phyloP scores from a whole-genome alignment of 2,888 invertebrate genomes.

The Ferrisia virgata region DNA sequence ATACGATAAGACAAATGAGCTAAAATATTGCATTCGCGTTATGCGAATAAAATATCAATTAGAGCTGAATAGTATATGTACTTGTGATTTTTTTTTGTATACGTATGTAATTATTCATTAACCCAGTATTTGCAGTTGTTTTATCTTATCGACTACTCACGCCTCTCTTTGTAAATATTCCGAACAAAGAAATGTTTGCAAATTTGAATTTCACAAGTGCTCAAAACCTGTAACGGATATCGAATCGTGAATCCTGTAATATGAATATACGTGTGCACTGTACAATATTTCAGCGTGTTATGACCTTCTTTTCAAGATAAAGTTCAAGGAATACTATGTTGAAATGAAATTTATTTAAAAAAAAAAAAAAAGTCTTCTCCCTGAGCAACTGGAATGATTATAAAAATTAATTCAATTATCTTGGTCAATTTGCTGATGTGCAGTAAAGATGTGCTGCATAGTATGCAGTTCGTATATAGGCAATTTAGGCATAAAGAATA shows the following conservation, averaged over 20 bases:
- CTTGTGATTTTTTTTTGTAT: neutral
- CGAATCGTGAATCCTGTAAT: neutral
- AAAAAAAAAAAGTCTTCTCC: too few species aligned
- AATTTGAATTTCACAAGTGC: neutral
- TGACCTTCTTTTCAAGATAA: too few species aligned
- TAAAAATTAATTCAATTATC: too few species aligned
- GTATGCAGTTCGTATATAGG: too few species aligned
- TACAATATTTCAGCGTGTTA: too few species aligned
- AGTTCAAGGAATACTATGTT: too few species aligned
- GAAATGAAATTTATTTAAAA: too few species aligned
- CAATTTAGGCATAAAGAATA: too few species aligned
- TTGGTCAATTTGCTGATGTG: too few species aligned
- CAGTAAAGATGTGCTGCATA: too few species aligned
- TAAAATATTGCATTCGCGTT: neutral
- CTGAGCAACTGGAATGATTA: too few species aligned
- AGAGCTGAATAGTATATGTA: neutral
- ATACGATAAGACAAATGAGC: neutral
- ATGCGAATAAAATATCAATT: neutral
- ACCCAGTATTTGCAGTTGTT: neutral
- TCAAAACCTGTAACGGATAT: neutral
- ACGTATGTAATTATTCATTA: neutral
- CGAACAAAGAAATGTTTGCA: neutral
- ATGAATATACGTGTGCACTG: neutral
- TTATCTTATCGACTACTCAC: conserved; percentile 3
- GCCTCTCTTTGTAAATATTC: neutral